These are phyloP conservation scores for Thaleichthys pacificus DNA, from an alignment of 2,797 vertebrate species.

Conservation along the genomic window DNA sequence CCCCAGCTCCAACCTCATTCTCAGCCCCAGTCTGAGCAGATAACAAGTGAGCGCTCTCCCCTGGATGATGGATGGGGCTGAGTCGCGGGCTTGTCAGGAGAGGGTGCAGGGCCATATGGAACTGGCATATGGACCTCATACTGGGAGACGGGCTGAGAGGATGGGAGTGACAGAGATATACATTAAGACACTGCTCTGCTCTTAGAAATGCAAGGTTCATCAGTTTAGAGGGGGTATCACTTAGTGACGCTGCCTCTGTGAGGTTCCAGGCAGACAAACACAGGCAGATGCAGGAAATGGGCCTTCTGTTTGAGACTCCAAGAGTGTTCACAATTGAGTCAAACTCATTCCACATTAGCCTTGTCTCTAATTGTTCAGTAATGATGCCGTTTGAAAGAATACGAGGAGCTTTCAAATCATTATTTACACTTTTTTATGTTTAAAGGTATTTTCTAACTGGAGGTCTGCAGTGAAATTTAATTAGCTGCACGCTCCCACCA, in stretches of 20 bases:
- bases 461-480: not conserved
- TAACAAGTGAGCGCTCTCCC: slow-evolving; percentile 76
- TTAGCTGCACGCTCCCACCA: slow-evolving; percentile 26
- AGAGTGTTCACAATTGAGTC: not conserved
- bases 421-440: not conserved
- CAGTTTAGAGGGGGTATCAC: slow-evolving; percentile 72
- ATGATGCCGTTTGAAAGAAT: slow-evolving; percentile 25
- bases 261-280: slow-evolving; percentile 62
- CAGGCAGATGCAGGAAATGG: slow-evolving; percentile 55
- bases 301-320: slow-evolving; percentile 37
- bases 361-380: slow-evolving; percentile 7
- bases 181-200: slow-evolving; percentile 77
- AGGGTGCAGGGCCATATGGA: slow-evolving; percentile 83
- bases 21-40: slow-evolving; percentile 69
- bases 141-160: slow-evolving; percentile 72
- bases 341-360: not conserved
- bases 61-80: slow-evolving; percentile 79
- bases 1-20: not conserved
- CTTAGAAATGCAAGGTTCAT: slow-evolving; percentile 81
- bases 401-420: slow-evolving; percentile 2
- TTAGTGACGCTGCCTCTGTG: slow-evolving; percentile 61
- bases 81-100: slow-evolving; percentile 77
- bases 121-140: slow-evolving; percentile 81
- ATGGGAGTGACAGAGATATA: slow-evolving; percentile 80
- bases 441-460: not conserved